Conservation (phyloP, 2,888 invertebrate species). For the Ormyrus rosae region DNA sequence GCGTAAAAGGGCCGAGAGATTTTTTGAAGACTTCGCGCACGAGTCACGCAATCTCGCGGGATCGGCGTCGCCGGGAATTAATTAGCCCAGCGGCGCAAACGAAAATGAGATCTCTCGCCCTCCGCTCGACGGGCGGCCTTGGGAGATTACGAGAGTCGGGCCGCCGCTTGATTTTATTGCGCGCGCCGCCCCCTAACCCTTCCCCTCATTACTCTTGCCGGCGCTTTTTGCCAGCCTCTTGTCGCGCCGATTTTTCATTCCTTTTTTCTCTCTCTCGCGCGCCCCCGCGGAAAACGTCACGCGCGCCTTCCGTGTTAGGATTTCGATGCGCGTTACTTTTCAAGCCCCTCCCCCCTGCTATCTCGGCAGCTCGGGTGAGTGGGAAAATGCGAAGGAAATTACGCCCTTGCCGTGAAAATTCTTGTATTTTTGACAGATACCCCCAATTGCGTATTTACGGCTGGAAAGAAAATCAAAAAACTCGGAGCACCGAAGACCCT, state of each 20-base stretch:
- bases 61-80: slow-evolving; percentile 66
- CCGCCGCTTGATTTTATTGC: slow-evolving; percentile 43
- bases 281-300: slow-evolving; percentile 12
- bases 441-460: no score
- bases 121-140: background rate
- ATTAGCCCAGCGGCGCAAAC: slow-evolving; percentile 66
- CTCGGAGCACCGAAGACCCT: no score
- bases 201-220: background rate
- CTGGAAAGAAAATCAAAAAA: no score
- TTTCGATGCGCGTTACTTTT: slow-evolving; percentile 14
- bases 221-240: slow-evolving; percentile 18
- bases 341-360: background rate
- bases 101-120: slow-evolving; percentile 69
- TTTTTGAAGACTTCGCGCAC: slow-evolving; percentile 9
- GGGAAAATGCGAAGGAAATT: background rate
- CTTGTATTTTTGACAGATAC: no score
- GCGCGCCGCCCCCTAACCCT: slow-evolving; percentile 18
- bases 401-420: background rate
- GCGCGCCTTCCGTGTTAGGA: background rate
- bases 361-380: no score
- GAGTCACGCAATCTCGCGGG: slow-evolving; percentile 47
- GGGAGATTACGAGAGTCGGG: background rate
- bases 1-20: slow-evolving; percentile 2
- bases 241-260: slow-evolving; percentile 38
- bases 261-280: background rate